Evolutionary conservation across 2,888 invertebrate species (phyloP).

Genomic region (Synergus umbraculus): DNA sequence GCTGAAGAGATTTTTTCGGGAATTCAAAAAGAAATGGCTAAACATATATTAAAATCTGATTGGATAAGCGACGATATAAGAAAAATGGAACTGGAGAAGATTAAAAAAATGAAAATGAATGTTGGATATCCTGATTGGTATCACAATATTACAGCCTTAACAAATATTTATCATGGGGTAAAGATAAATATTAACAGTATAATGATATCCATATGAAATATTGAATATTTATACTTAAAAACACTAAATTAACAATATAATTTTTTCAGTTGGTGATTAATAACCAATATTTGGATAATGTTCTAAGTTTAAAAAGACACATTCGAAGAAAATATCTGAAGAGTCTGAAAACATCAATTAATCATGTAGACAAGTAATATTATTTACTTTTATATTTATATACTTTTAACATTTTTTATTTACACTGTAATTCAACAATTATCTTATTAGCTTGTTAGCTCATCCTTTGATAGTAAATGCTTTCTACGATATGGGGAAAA

Average conservation of each 20-base stretch:
- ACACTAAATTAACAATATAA: neutral
- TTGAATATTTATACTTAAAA: too few relatives aligned
- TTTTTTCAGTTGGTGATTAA: slow-evolving; percentile 5
- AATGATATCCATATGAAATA: too few relatives aligned
- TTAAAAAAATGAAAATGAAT: slow-evolving; percentile 10
- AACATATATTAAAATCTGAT: slow-evolving; percentile 20
- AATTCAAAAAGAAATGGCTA: neutral
- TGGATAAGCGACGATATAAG: slow-evolving; percentile 11
- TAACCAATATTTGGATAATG: slow-evolving; percentile 13
- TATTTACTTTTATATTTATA: neutral
- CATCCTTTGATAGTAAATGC: neutral
- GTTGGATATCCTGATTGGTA: slow-evolving; percentile 32
- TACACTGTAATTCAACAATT: neutral
- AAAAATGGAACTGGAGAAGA: neutral
- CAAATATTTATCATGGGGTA: too few relatives aligned
- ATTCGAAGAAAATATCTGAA: neutral
- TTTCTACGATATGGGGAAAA: neutral
- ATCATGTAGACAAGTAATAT: neutral
- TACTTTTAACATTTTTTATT: neutral
- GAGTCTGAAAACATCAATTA: neutral
- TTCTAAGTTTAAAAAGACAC: neutral
- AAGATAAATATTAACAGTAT: too few relatives aligned
- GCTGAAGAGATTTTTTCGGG: neutral
- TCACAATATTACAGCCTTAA: neutral
- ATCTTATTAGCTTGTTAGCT: neutral